Percentiles rank a stretch among this genome's conserved stretches.
phyloP scores from a whole-genome alignment of 92 coral and sea anemone species.

The Epizoanthus scotinus region DNA sequence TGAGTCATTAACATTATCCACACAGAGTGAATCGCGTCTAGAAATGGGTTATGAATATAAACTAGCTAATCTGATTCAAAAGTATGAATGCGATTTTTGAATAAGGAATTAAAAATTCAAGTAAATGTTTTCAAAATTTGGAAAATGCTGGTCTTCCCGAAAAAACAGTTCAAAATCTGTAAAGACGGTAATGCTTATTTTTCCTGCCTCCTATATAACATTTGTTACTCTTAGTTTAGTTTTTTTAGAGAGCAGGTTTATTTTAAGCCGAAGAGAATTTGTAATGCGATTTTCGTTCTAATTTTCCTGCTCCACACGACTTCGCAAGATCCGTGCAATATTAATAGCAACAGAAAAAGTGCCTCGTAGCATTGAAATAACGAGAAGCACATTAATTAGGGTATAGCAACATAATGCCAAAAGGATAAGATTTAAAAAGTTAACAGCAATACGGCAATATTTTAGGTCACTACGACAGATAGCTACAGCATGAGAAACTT shows the following conservation, averaged over 20 bases:
- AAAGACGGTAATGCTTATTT: too few species aligned
- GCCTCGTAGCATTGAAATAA: neutral
- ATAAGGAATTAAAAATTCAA: neutral
- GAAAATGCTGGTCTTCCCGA: too few species aligned
- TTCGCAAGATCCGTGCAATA: conserved; percentile 4
- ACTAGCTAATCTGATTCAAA: neutral
- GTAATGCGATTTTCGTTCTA: neutral
- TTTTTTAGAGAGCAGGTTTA: neutral
- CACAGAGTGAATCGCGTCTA: neutral
- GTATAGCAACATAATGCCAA: neutral
- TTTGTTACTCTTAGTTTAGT: neutral
- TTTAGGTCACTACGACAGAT: neutral
- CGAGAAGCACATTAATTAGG: neutral
- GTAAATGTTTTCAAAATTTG: too few species aligned
- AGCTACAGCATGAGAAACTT: neutral
- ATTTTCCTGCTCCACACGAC: conserved; percentile 19
- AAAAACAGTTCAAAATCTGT: too few species aligned
- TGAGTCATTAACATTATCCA: neutral
- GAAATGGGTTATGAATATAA: neutral
- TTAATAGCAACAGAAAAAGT: conserved; percentile 7
- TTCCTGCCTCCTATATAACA: too few species aligned
- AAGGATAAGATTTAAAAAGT: neutral
- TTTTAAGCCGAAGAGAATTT: conserved; percentile 4
- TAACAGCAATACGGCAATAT: neutral
- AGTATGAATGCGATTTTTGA: neutral